A percentile compares a stretch with the other conserved stretches of the same genome.
phyloP scores from a whole-genome alignment of 30 jellyfish, hydroid and myxozoan genomes.

The Phacellophora camtschatica region DNA sequence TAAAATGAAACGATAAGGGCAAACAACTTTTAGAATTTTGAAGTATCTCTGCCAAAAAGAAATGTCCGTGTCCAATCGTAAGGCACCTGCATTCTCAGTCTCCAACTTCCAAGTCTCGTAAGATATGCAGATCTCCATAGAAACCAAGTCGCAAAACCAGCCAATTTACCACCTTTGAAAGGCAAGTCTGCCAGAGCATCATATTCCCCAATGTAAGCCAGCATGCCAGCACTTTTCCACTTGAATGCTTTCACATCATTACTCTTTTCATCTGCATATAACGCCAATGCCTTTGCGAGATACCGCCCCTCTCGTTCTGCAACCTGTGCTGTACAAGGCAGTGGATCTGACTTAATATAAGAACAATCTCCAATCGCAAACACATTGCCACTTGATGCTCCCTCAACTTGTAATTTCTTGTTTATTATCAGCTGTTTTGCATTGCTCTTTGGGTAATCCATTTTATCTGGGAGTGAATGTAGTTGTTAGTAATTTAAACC shows the following conservation, averaged over 20 bases:
- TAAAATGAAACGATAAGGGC: too few species aligned
- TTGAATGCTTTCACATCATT: slow-evolving; percentile 55
- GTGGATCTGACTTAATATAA: slow-evolving; percentile 57
- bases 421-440: slow-evolving; percentile 78
- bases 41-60: slow-evolving; percentile 93
- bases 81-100: slow-evolving; percentile 96
- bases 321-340: slow-evolving; percentile 92
- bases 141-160: slow-evolving; percentile 94
- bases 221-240: slow-evolving; percentile 83
- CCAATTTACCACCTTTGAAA: slow-evolving; percentile 78
- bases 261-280: slow-evolving; percentile 16
- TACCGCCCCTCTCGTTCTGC: slow-evolving; percentile 95
- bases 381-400: slow-evolving; percentile 45
- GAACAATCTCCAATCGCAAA: slow-evolving; percentile 97
- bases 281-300: slow-evolving; percentile 59
- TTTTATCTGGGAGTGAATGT: too few species aligned
- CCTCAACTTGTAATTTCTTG: slow-evolving; percentile 59
- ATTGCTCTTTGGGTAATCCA: slow-evolving; percentile 49
- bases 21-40: slow-evolving; percentile 47
- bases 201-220: slow-evolving; percentile 95
- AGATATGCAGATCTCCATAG: slow-evolving; percentile 95
- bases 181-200: slow-evolving; percentile 92
- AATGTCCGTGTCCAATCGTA: slow-evolving; percentile 97
- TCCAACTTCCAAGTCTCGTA: slow-evolving; percentile 95
- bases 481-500: too few species aligned